Percentiles rank a stretch among this genome's conserved stretches.
phyloP scores from a whole-genome alignment of 2,113 vertebrate species.

The Maccullochella peelii region DNA sequence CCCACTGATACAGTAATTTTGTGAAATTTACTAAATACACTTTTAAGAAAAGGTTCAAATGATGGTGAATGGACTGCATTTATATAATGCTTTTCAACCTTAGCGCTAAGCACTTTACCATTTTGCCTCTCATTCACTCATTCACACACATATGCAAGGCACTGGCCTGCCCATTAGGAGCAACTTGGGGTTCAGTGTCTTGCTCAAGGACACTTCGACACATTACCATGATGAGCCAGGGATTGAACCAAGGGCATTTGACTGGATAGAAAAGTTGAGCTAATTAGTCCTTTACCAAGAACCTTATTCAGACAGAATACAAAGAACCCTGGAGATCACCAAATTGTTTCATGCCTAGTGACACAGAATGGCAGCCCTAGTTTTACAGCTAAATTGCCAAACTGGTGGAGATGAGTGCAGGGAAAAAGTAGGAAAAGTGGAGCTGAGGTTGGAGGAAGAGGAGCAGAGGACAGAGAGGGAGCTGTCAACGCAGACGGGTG shows the following conservation, averaged over 20 bases:
- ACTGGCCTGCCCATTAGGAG: too few species aligned
- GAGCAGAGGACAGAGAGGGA: slow-evolving; percentile 34
- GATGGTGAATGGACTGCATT: background rate
- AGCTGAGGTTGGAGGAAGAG: slow-evolving; percentile 19
- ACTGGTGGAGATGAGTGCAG: slow-evolving; percentile 27
- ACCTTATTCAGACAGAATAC: background rate
- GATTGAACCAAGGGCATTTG: background rate
- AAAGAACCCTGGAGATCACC: slow-evolving; percentile 12
- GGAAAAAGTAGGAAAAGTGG: background rate
- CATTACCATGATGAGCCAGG: too few species aligned
- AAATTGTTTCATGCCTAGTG: slow-evolving; percentile 19
- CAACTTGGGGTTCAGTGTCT: too few species aligned
- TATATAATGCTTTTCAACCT: too few species aligned
- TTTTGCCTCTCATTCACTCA: too few species aligned
- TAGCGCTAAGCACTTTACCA: too few species aligned
- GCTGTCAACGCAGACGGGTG: slow-evolving; percentile 55
- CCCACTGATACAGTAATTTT: background rate
- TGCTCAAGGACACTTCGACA: too few species aligned
- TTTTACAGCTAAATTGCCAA: slow-evolving; percentile 35
- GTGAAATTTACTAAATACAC: background rate
- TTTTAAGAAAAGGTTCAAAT: background rate
- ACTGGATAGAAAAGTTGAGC: background rate
- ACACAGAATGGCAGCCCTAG: slow-evolving; percentile 14
- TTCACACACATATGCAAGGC: too few species aligned
- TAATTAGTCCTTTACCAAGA: slow-evolving; percentile 2